Evolutionary conservation across 2,113 vertebrate genomes (phyloP), one percentile per base, ranked within the genome.

Genomic region (Datnioides undecimradiatus): DNA sequence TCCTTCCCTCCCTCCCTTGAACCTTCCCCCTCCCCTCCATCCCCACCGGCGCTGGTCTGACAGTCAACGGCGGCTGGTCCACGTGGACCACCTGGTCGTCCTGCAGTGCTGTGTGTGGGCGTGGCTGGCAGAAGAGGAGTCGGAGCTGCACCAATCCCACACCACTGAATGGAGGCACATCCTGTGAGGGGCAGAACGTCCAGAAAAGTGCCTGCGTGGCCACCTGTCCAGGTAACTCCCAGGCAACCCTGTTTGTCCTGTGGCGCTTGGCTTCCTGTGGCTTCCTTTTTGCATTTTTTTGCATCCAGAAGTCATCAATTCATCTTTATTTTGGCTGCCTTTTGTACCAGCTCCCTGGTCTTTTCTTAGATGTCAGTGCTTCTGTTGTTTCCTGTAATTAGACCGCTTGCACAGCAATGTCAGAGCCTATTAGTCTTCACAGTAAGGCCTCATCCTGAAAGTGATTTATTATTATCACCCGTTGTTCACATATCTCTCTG

Each of bases 41-140:
- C 62, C 69, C 43, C 57, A 43, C 72, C 13, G 57, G 73, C 59
- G 77, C 80, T 79, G 89, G 76, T 79, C 80, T 90, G 85, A 90
- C 93, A 96, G 97, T 99, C 95, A 98, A 98, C 83, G 97, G 97
- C 88, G 97, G 97, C 95, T 99, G 98, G 98, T 99, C 98, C 74
- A 98, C 97, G 33, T 99, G 98, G 98, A 97, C 97, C 25, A 98
- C 96, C 90, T 99, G 98, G 98, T 98, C 98, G 49, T 95, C 97
- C 91, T 99, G 98, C 96, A 99, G 98, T 78, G 96, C 97, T 78
- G 96, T 95, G 94, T 99, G 98, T 84, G 98, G 98, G 94, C 96
- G 98, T 76, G 98, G 98, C 91, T 98, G 97, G 97, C 98, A 99
- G 97, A 99, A 99, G 96, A 97, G 98, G 96, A 99, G 96, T 93